Evolutionary conservation across 2,797 vertebrate species (phyloP).

Genomic region (Halcyon chelicuti): DNA sequence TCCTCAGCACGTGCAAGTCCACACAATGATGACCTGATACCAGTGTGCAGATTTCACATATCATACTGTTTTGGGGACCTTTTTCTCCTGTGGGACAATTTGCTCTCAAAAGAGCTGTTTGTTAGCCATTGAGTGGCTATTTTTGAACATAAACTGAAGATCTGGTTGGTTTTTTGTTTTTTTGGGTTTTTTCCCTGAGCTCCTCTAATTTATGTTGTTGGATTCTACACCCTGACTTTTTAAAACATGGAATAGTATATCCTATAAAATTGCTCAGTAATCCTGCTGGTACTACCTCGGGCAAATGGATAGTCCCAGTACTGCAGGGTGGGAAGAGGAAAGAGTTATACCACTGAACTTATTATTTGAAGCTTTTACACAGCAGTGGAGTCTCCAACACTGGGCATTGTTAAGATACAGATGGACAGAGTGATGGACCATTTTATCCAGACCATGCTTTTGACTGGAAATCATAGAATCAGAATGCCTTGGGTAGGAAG

Average conservation of each 20-base stretch:
- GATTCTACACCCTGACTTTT: not conserved
- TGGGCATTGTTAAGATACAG: not conserved
- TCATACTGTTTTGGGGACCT: not conserved
- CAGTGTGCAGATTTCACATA: not conserved
- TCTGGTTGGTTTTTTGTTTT: accelerated
- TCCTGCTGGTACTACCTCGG: not conserved
- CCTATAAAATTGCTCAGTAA: not conserved
- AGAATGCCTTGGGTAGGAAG: too few relatives aligned
- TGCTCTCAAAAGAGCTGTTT: not conserved
- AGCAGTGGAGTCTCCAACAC: not conserved
- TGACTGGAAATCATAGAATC: too few relatives aligned
- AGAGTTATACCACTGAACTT: not conserved
- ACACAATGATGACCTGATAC: not conserved
- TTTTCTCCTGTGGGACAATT: not conserved
- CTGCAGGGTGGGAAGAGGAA: accelerated
- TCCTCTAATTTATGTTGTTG: not conserved
- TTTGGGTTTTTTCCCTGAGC: accelerated
- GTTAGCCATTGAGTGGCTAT: not conserved
- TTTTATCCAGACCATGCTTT: not conserved
- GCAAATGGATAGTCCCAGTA: not conserved
- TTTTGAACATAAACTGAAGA: not conserved
- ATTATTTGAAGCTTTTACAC: not conserved
- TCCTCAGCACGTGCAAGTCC: not conserved
- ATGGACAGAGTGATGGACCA: not conserved
- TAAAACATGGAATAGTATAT: not conserved